phyloP scores from a whole-genome alignment of 2,888 invertebrate genomes.

The Agonum fuliginosum region DNA sequence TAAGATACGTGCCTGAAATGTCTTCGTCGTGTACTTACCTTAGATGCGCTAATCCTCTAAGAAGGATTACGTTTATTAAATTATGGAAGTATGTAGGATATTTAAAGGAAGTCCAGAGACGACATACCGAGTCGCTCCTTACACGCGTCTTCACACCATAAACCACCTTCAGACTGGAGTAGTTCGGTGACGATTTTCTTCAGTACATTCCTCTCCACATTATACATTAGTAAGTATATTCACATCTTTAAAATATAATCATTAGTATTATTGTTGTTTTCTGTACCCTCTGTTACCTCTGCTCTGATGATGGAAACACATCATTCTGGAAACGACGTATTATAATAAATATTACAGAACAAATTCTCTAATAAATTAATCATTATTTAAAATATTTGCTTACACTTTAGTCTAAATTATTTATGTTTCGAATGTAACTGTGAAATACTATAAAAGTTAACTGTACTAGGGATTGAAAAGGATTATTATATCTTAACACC shows the following conservation, averaged over 20 bases:
- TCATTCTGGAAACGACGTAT: too few relatives aligned
- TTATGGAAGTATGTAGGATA: slow-evolving; percentile 44
- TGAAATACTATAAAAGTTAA: too few relatives aligned
- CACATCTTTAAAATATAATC: neutral
- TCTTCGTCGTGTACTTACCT: slow-evolving; percentile 23
- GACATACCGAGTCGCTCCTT: slow-evolving; percentile 53
- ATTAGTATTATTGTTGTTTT: neutral
- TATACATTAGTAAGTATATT: slow-evolving; percentile 29
- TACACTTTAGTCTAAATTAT: too few relatives aligned
- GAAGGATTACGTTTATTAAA: slow-evolving; percentile 59
- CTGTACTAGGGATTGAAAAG: too few relatives aligned
- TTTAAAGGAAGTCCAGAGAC: slow-evolving; percentile 40
- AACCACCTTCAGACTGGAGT: slow-evolving; percentile 63
- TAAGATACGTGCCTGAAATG: slow-evolving; percentile 8
- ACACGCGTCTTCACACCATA: slow-evolving; percentile 49
- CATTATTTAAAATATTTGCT: too few relatives aligned
- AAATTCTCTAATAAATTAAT: too few relatives aligned
- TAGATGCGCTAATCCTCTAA: slow-evolving; percentile 36
- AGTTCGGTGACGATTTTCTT: slow-evolving; percentile 66
- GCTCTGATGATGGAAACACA: too few relatives aligned
- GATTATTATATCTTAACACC: too few relatives aligned
- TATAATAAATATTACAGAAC: too few relatives aligned
- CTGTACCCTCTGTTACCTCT: neutral
- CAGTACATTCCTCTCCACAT: slow-evolving; percentile 61
- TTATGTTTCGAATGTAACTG: too few relatives aligned